Base-by-base conservation (phyloP, 2,888 invertebrate species). In the Thumatha senex region DNA sequence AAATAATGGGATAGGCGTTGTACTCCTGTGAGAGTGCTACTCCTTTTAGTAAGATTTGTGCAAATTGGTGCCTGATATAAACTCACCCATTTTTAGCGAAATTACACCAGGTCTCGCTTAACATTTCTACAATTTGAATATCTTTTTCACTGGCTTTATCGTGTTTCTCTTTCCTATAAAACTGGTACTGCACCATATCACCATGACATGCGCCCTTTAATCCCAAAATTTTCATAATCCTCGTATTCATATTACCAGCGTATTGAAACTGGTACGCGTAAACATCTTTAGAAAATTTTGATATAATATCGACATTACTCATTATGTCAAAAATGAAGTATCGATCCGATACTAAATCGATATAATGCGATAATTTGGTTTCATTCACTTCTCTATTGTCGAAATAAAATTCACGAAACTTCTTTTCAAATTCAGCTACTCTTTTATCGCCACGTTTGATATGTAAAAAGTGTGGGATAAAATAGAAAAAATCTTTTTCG, bases 41-140 rank as follows among this genome's bases (percentile, higher is more conserved):
- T n/a, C n/a, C n/a, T n/a, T n/a, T n/a, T n/a, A n/a, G n/a, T n/a
- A n/a, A n/a, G n/a, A n/a, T n/a, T n/a, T n/a, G n/a, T n/a, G n/a
- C n/a, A n/a, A n/a, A n/a, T n/a, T n/a, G n/a, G n/a, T n/a, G n/a
- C n/a, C n/a, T n/a, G 18, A 24, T 4, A 24, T 12, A 44, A 40
- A 47, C 86, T 80, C 58, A 91, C 90, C 90, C 87, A 61, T 68
- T 73, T 51, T 65, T 85, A 18, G 84, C 86, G 49, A 91, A 91
- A 58, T 78, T 84, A 43, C 81, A 81, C 79, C 83, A 83, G 1
- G 75, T 66, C 45, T 89, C 85, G 3, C 70, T 74, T 7, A 91
- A 40, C 56, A 81, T 76, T 1, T 78, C 61, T 0, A 86, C 66
- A 1, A 89, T 66, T 43, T 74, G 56, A 1, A 48, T 49, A 61